These are phyloP conservation scores for Penaeus japonicus DNA, from an alignment of 1,140 invertebrate species.

Conservation along the genomic window DNA sequence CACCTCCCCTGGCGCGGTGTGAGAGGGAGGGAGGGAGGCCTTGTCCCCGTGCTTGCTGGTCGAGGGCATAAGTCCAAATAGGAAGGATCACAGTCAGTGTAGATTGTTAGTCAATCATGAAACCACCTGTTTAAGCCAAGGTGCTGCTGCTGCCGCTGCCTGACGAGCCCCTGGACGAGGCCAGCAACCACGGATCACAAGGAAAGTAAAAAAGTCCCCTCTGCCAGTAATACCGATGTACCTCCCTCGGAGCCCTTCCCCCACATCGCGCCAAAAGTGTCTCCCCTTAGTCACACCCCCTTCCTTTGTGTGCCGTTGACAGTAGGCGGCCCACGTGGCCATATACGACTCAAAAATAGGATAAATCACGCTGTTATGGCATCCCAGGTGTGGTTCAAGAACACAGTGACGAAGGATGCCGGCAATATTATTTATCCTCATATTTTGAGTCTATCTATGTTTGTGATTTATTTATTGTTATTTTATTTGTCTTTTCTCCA, in stretches of 20 bases:
- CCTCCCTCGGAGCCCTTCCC: conserved; percentile 7
- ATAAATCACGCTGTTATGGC: no score
- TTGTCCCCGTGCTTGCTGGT: conserved; percentile 43
- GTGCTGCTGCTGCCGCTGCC: no score
- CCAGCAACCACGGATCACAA: conserved; percentile 37
- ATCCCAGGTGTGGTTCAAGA: no score
- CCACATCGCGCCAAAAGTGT: conserved; percentile 17
- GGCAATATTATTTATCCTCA: no score
- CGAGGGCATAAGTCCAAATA: not conserved
- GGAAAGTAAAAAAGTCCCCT: conserved; percentile 27
- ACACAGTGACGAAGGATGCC: no score
- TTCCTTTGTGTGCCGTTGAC: conserved; percentile 21
- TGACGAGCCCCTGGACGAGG: not conserved
- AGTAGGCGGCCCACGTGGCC: not conserved
- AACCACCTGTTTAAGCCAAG: no score
- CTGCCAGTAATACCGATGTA: not conserved
- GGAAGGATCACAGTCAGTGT: no score
- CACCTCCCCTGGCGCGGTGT: not conserved
- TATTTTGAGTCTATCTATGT: no score
- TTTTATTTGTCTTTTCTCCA: no score
- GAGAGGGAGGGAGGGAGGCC: not conserved
- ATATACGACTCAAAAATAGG: no score
- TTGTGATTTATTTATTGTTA: no score
- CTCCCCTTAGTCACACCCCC: not conserved
- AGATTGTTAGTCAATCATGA: no score